These are phyloP conservation scores for Cyprinus carpio DNA, from an alignment of 2,113 vertebrate species.

Conservation along the genomic window DNA sequence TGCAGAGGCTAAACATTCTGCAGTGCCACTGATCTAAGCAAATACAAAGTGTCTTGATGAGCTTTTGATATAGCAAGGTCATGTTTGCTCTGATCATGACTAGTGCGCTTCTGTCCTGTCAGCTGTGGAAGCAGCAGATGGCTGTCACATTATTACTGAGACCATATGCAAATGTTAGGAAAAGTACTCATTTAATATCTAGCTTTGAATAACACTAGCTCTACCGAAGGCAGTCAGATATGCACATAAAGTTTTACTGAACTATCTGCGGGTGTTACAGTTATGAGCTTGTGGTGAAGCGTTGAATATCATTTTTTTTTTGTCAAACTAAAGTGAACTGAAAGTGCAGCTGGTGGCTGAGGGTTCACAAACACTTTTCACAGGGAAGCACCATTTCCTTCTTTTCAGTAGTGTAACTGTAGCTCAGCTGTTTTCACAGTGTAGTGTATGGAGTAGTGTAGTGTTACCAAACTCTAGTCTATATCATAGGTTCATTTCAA, in stretches of 20 bases:
- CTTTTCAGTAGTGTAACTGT: neutral
- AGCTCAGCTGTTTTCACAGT: neutral
- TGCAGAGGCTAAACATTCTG: neutral
- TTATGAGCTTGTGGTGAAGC: neutral
- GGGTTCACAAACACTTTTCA: neutral
- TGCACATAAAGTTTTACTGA: neutral
- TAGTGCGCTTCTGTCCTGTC: conserved; percentile 5
- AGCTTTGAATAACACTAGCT: neutral
- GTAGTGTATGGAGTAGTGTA: neutral
- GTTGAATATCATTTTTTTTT: neutral
- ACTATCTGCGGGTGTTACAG: neutral
- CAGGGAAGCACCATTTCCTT: conserved; percentile 6
- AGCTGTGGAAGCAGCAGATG: neutral
- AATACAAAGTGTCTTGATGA: neutral
- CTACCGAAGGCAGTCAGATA: neutral
- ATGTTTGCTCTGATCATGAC: conserved; percentile 5
- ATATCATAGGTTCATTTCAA: neutral
- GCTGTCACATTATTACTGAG: conserved; percentile 24
- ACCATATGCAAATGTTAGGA: conserved; percentile 52
- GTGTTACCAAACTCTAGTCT: neutral
- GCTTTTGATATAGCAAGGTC: conserved; percentile 23
- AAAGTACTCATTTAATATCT: conserved; percentile 29
- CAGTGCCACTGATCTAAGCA: conserved; percentile 13
- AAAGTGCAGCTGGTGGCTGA: neutral
- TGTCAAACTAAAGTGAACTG: neutral